Evolutionary conservation across 2,888 invertebrate species (phyloP).

Genomic region (Branchellion lobata): DNA sequence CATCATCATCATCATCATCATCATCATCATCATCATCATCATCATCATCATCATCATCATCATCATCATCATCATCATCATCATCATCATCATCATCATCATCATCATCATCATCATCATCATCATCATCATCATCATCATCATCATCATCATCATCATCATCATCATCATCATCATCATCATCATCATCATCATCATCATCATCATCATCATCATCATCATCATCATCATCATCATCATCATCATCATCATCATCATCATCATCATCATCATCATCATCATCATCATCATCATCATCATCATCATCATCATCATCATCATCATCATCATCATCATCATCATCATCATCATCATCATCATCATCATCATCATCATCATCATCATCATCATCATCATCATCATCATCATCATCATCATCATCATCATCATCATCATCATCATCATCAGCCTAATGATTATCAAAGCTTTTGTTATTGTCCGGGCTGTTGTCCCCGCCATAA

Average conservation of each 20-base stretch:
- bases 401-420: constrained; percentile 27
- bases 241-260: constrained; percentile 16
- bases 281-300: constrained; percentile 26
- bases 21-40: constrained; percentile 18
- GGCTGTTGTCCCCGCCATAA: too few relatives aligned
- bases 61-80: constrained; percentile 23
- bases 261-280: constrained; percentile 26
- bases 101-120: constrained; percentile 18
- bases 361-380: constrained; percentile 36
- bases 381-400: constrained; percentile 28
- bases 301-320: constrained; percentile 20
- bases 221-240: constrained; percentile 20
- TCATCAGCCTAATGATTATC: background rate
- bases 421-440: constrained; percentile 21
- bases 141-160: constrained; percentile 23
- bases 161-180: constrained; percentile 16
- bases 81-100: constrained; percentile 16
- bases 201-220: constrained; percentile 31
- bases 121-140: constrained; percentile 30
- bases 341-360: constrained; percentile 26
- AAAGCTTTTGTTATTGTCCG: background rate
- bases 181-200: constrained; percentile 20
- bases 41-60: constrained; percentile 30
- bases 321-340: constrained; percentile 12
- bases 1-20: constrained; percentile 16